A percentile compares a stretch with the other conserved stretches of the same genome.
Evolutionary conservation across 1,140 invertebrate genomes (phyloP).

Genomic region (Aporrectodea caliginosa): DNA sequence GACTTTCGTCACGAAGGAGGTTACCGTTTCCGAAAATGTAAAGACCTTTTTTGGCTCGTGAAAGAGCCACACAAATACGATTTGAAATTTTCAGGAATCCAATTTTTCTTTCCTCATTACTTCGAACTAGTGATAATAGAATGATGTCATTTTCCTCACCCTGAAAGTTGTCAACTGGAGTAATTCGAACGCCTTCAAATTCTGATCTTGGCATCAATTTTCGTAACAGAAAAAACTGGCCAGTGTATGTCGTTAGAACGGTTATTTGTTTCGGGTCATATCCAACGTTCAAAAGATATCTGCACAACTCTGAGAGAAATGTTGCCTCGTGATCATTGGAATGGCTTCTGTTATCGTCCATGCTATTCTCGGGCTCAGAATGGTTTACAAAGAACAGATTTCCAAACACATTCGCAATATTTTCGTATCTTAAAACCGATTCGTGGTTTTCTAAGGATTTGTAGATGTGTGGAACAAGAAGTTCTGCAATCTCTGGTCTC

Average conservation of each 20-base stretch:
- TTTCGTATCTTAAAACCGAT: slow-evolving; percentile 35
- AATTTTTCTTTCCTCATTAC: slow-evolving; percentile 63
- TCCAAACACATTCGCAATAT: slow-evolving; percentile 39
- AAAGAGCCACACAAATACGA: slow-evolving; percentile 74
- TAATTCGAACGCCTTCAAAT: slow-evolving; percentile 26
- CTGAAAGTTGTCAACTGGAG: slow-evolving; percentile 65
- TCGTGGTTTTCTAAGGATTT: too few species aligned
- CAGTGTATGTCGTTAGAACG: too few species aligned
- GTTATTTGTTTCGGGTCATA: too few species aligned
- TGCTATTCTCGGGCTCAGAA: slow-evolving; percentile 32
- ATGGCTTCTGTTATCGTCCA: slow-evolving; percentile 35
- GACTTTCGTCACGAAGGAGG: too few species aligned
- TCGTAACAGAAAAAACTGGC: too few species aligned
- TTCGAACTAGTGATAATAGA: slow-evolving; percentile 72
- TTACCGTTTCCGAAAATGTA: too few species aligned
- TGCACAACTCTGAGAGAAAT: too few species aligned
- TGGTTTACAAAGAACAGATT: slow-evolving; percentile 48
- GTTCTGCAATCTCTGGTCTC: too few species aligned
- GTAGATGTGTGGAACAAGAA: too few species aligned
- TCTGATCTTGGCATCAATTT: slow-evolving; percentile 39
- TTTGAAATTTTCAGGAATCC: slow-evolving; percentile 72
- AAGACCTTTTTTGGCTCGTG: too few species aligned
- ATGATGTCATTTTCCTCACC: slow-evolving; percentile 78
- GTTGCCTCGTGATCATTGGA: too few species aligned
- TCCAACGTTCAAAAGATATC: too few species aligned